Conservation (phyloP, 2,888 invertebrate species). For the Pteria penguin region DNA sequence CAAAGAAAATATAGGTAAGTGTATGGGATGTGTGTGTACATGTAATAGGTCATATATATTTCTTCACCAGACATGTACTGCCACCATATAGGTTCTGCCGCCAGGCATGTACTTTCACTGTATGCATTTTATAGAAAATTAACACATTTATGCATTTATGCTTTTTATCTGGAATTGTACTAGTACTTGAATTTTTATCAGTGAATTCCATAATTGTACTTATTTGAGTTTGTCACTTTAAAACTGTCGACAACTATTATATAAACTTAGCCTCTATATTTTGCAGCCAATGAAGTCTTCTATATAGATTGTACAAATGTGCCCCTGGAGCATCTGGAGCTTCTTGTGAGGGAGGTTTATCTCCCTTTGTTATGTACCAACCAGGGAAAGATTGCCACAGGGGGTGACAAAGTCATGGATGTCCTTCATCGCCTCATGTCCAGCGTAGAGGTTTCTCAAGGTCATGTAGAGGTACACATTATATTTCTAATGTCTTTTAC, state of each 20-base stretch:
- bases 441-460: slow-evolving; percentile 76
- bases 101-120: too few species aligned
- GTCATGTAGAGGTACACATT: slow-evolving; percentile 76
- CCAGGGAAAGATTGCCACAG: slow-evolving; percentile 63
- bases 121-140: too few species aligned
- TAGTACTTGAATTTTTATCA: too few species aligned
- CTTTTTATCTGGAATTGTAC: too few species aligned
- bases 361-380: slow-evolving; percentile 78
- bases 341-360: slow-evolving; percentile 77
- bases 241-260: too few species aligned
- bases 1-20: slow-evolving; percentile 78
- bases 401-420: slow-evolving; percentile 79
- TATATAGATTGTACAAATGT: slow-evolving; percentile 76
- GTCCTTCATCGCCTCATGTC: slow-evolving; percentile 79
- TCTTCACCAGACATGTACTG: too few species aligned
- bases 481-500: neutral
- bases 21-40: neutral
- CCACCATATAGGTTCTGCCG: too few species aligned
- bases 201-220: too few species aligned
- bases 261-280: too few species aligned
- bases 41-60: neutral
- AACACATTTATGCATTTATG: too few species aligned
- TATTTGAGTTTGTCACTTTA: too few species aligned
- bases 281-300: slow-evolving; percentile 77
- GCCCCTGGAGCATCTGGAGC: slow-evolving; percentile 76